These are phyloP conservation scores for Nemoura dubitans DNA, from an alignment of 2,888 invertebrate species.

Conservation along the genomic window DNA sequence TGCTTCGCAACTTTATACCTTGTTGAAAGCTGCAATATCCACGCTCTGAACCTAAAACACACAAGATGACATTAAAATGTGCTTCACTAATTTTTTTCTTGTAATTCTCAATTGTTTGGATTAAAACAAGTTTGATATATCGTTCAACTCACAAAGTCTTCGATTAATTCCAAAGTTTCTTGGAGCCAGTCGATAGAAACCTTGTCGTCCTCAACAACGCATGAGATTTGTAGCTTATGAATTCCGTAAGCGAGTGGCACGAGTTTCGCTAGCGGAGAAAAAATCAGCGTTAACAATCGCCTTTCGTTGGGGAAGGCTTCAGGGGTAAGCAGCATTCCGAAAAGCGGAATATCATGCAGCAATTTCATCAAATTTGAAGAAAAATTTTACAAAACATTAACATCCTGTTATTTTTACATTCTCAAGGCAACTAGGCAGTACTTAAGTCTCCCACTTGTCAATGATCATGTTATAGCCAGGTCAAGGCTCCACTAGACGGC, in stretches of 20 bases:
- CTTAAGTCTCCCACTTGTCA: no score
- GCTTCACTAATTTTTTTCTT: neutral
- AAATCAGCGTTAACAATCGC: no score
- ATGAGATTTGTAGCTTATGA: slow-evolving; percentile 88
- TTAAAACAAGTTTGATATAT: neutral
- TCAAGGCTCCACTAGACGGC: no score
- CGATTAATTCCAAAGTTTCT: slow-evolving; percentile 84
- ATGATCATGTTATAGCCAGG: no score
- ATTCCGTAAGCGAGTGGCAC: slow-evolving; percentile 94
- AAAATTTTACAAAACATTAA: no score
- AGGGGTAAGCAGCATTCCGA: no score
- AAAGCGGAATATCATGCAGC: no score
- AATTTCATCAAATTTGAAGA: no score
- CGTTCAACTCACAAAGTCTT: slow-evolving; percentile 80
- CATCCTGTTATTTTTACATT: no score
- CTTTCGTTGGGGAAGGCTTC: no score
- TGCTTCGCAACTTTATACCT: slow-evolving; percentile 66
- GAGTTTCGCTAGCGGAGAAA: slow-evolving; percentile 72
- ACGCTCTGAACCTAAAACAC: slow-evolving; percentile 81
- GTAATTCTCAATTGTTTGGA: neutral
- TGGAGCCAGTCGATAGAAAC: slow-evolving; percentile 88
- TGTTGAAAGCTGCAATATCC: slow-evolving; percentile 95
- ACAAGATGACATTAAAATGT: slow-evolving; percentile 39
- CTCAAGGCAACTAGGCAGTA: no score
- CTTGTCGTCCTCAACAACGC: slow-evolving; percentile 96